A percentile compares a stretch with the other conserved stretches of the same genome.
Conservation (phyloP, 2,888 invertebrate species). For the Anticlea derivata region DNA sequence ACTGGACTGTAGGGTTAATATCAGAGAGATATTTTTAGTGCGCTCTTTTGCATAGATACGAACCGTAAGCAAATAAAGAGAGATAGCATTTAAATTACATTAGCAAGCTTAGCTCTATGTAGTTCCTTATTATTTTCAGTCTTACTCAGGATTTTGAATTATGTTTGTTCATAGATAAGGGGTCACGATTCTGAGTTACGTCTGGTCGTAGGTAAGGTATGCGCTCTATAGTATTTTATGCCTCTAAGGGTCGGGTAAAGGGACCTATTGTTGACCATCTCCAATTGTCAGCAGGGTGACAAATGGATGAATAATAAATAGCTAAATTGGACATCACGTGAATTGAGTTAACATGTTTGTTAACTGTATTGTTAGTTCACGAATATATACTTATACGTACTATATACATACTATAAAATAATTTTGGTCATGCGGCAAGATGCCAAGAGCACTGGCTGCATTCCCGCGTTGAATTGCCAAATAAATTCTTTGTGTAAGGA, state of each 20-base stretch:
- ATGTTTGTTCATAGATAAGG: background rate
- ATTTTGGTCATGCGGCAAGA: too few species aligned
- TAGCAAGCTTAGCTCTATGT: too few species aligned
- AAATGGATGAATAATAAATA: slow-evolving; percentile 69
- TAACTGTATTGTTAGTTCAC: slow-evolving; percentile 8
- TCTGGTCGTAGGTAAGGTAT: background rate
- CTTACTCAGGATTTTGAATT: background rate
- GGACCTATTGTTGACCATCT: slow-evolving; percentile 56
- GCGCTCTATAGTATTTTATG: background rate
- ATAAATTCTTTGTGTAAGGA: too few species aligned
- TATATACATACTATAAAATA: too few species aligned
- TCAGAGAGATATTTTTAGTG: background rate
- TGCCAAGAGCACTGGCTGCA: too few species aligned
- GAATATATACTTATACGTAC: too few species aligned
- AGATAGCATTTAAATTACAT: too few species aligned
- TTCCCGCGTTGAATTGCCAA: too few species aligned
- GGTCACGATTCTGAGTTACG: too few species aligned
- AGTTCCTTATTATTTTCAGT: too few species aligned
- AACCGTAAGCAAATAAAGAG: slow-evolving; percentile 7
- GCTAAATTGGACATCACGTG: slow-evolving; percentile 50
- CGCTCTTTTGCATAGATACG: background rate
- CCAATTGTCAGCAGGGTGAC: slow-evolving; percentile 61
- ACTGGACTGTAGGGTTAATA: slow-evolving; percentile 42
- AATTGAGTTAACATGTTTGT: slow-evolving; percentile 33
- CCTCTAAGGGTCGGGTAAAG: slow-evolving; percentile 36